Percentiles rank a stretch among this genome's conserved stretches.
Evolutionary conservation across 2,113 vertebrate species (phyloP).

Genomic region (Nestor notabilis): DNA sequence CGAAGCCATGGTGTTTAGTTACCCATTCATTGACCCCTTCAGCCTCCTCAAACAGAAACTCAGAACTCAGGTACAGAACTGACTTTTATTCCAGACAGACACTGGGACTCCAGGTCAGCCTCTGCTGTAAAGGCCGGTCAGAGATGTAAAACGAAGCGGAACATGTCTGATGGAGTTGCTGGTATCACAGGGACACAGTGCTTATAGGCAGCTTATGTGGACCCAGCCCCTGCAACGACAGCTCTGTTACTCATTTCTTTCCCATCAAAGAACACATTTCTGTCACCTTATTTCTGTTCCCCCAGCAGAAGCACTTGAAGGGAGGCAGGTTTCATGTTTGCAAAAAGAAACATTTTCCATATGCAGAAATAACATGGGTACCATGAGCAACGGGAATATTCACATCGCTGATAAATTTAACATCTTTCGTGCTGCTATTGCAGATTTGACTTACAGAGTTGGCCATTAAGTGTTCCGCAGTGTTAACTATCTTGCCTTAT

Average conservation of each 20-base stretch:
- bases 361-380: not conserved
- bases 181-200: not conserved
- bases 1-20: rapidly evolving
- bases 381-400: not conserved
- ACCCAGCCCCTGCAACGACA: not conserved
- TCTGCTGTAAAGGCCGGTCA: not conserved
- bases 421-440: not conserved
- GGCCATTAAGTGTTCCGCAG: not conserved
- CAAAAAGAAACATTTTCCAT: not conserved
- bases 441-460: not conserved
- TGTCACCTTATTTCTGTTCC: not conserved
- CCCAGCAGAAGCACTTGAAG: not conserved
- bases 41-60: not conserved
- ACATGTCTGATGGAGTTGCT: not conserved
- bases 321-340: not conserved
- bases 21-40: not conserved
- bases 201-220: not conserved
- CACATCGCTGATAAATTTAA: not conserved
- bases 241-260: not conserved
- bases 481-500: not conserved
- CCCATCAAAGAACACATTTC: not conserved
- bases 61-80: not conserved
- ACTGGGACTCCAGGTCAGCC: not conserved
- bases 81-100: not conserved
- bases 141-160: not conserved